Percentiles rank a stretch among this genome's conserved stretches.
These are phyloP conservation scores for Sipha flava DNA, from an alignment of 1,140 invertebrate species.

Conservation along the genomic window DNA sequence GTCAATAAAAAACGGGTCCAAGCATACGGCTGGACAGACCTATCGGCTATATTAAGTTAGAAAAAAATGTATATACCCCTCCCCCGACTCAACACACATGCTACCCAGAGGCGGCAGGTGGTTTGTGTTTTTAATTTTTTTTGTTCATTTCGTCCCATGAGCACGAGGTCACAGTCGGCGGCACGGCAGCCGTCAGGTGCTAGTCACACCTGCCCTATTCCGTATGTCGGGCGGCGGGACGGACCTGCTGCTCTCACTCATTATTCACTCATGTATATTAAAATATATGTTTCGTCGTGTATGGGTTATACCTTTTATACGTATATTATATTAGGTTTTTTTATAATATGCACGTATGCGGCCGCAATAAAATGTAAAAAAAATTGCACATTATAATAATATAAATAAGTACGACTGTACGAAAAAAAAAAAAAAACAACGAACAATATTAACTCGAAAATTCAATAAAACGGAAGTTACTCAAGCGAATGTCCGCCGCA, in stretches of 20 bases:
- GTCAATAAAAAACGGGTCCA: no score
- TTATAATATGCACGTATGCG: neutral
- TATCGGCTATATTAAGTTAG: no score
- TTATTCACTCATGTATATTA: neutral
- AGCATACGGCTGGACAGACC: no score
- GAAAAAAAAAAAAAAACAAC: neutral
- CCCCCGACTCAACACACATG: neutral
- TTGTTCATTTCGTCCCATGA: neutral
- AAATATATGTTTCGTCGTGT: no score
- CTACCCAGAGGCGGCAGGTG: conserved; percentile 4
- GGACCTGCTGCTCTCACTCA: neutral
- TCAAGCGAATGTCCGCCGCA: neutral
- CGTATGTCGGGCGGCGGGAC: neutral
- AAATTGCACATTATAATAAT: neutral
- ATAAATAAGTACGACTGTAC: no score
- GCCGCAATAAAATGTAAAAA: neutral
- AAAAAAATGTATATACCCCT: no score
- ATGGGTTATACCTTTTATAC: no score
- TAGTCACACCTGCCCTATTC: conserved; percentile 19
- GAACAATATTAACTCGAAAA: neutral
- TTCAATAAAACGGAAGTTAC: neutral
- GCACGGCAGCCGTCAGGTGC: neutral
- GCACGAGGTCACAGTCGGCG: conserved; percentile 25
- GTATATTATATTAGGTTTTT: neutral
- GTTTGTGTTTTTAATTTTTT: conserved; percentile 13